phyloP scores from a whole-genome alignment of 2,797 vertebrate genomes.

The Netta rufina region DNA sequence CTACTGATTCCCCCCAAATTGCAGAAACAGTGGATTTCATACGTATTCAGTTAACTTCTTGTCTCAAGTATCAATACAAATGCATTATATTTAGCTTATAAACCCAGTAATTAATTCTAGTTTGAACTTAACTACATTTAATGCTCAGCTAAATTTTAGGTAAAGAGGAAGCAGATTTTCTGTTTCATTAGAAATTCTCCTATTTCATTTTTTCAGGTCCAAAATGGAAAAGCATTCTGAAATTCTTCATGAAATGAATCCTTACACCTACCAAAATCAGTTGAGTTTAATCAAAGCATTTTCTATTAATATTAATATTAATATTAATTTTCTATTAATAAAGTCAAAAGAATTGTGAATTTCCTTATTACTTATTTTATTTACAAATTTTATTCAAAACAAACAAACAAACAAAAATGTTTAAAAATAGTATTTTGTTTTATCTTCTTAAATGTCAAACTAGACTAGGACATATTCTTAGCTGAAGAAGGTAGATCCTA shows the following conservation, averaged over 20 bases:
- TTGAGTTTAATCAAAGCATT: not conserved
- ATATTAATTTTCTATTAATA: not conserved
- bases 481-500: not conserved
- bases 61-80: constrained; percentile 29
- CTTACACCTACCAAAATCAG: not conserved
- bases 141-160: not conserved
- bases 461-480: not conserved
- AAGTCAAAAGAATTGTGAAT: not conserved
- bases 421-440: not conserved
- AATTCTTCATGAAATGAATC: not conserved
- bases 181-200: not conserved
- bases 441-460: not conserved
- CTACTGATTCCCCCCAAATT: constrained; percentile 4
- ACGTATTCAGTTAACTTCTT: constrained; percentile 26
- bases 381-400: not conserved
- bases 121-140: constrained; percentile 6
- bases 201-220: not conserved
- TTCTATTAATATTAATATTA: not conserved
- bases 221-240: not conserved
- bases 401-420: not conserved
- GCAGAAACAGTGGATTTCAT: constrained; percentile 9
- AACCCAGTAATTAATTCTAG: constrained; percentile 32
- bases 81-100: constrained; percentile 14
- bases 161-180: not conserved
- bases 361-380: not conserved